phyloP scores from a whole-genome alignment of 2,113 vertebrate genomes.

The Empidonax alnorum region DNA sequence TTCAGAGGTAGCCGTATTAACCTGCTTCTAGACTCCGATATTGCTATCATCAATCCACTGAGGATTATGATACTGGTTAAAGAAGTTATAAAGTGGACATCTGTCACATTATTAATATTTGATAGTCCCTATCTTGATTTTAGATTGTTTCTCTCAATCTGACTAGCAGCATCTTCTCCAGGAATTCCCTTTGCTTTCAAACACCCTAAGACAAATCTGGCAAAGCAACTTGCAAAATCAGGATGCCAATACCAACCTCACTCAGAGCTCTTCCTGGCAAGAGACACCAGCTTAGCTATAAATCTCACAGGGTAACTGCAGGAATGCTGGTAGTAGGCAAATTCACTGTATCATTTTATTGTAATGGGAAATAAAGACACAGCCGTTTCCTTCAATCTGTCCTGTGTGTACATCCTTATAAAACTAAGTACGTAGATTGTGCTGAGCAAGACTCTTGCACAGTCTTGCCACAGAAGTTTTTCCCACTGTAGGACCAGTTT shows the following conservation, averaged over 20 bases:
- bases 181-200: slow-evolving; percentile 14
- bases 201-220: background rate
- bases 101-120: background rate
- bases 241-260: background rate
- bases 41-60: background rate
- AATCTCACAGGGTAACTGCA: background rate
- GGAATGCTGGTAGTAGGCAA: background rate
- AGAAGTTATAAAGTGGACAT: background rate
- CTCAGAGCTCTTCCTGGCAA: background rate
- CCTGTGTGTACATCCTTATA: background rate
- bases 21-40: background rate
- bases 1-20: background rate
- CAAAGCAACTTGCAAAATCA: background rate
- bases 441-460: background rate
- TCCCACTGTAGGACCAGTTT: background rate
- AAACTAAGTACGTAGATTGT: background rate
- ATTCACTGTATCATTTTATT: background rate
- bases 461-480: background rate
- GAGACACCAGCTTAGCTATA: background rate
- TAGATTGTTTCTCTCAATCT: background rate
- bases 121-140: background rate
- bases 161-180: background rate
- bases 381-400: background rate
- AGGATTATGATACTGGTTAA: background rate
- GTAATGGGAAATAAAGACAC: background rate